A percentile compares a stretch with the other conserved stretches of the same genome.
These are phyloP conservation scores for Troilus luridus DNA, from an alignment of 2,888 invertebrate genomes.

Conservation along the genomic window DNA sequence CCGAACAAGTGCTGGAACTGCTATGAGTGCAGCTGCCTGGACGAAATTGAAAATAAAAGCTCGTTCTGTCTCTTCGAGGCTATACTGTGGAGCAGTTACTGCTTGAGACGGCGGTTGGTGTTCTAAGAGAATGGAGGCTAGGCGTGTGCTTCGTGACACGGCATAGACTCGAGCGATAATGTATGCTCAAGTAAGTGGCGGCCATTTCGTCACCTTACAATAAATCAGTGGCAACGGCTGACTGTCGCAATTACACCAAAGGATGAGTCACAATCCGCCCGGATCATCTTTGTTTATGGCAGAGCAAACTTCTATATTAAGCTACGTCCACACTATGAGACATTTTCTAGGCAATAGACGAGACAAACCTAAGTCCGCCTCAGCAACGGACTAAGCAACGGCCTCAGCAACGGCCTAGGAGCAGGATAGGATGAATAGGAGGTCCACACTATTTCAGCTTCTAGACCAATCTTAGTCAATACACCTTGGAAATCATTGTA, in stretches of 20 bases:
- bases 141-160: not conserved
- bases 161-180: not conserved
- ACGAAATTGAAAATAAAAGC: slow-evolving; percentile 42
- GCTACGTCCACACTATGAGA: too few relatives aligned
- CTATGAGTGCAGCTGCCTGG: not conserved
- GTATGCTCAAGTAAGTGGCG: slow-evolving; percentile 26
- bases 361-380: too few relatives aligned
- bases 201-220: slow-evolving; percentile 9
- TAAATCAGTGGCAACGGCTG: not conserved
- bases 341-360: too few relatives aligned
- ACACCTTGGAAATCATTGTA: too few relatives aligned
- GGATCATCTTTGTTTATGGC: not conserved
- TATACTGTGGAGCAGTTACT: not conserved
- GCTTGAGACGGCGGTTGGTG: not conserved
- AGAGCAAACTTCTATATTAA: not conserved
- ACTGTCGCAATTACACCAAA: not conserved
- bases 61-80: not conserved
- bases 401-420: too few relatives aligned
- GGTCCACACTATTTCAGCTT: too few relatives aligned
- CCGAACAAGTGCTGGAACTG: not conserved
- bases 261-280: not conserved
- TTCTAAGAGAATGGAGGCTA: not conserved
- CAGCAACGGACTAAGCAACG: too few relatives aligned
- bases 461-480: too few relatives aligned
- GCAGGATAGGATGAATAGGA: too few relatives aligned